These are phyloP conservation scores for Sebastiscus tertius DNA, from an alignment of 2,797 vertebrate species.

Conservation along the genomic window DNA sequence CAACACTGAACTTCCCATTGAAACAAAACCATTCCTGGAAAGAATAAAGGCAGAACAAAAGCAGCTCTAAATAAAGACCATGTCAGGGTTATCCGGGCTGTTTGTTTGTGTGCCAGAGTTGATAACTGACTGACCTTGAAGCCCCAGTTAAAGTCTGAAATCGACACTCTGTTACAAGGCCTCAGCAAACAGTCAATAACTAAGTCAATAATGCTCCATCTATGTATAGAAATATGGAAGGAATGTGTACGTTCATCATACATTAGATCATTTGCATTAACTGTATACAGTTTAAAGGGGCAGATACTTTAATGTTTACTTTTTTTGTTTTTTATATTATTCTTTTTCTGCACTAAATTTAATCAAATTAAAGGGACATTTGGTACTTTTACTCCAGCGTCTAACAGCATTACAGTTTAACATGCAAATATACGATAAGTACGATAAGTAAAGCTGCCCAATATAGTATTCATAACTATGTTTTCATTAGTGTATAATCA, in stretches of 20 bases:
- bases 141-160: background rate
- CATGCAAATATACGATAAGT: background rate
- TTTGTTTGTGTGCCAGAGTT: background rate
- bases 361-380: background rate
- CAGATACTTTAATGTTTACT: background rate
- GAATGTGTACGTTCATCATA: background rate
- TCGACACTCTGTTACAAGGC: background rate
- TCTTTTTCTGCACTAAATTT: background rate
- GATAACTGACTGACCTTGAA: constrained; percentile 32
- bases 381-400: background rate
- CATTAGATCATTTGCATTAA: background rate
- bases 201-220: constrained; percentile 25
- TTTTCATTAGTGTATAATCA: too few relatives aligned
- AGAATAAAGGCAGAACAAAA: background rate
- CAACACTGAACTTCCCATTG: background rate
- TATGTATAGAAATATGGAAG: background rate
- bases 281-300: background rate
- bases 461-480: too few relatives aligned
- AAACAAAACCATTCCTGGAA: background rate
- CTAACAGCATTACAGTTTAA: background rate
- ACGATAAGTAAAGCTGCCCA: background rate
- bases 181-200: constrained; percentile 26
- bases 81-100: background rate
- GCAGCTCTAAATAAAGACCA: background rate
- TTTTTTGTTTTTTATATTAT: background rate